Evolutionary conservation across 2,888 invertebrate species (phyloP).

Genomic region (Lepidocyrtinus sp.): DNA sequence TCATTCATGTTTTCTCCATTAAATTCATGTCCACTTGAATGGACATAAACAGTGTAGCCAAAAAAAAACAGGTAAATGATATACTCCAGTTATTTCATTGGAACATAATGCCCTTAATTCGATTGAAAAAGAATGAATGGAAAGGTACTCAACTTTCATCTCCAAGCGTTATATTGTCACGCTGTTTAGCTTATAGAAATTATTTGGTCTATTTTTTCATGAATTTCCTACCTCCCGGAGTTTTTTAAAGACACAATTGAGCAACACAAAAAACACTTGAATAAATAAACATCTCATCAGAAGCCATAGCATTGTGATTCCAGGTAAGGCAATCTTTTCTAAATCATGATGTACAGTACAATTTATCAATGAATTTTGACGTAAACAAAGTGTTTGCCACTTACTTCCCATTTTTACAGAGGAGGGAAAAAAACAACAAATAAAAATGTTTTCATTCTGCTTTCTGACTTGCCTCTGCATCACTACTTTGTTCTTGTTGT

Average conservation of each 20-base stretch:
- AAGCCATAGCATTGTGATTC: neutral
- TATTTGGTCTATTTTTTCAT: neutral
- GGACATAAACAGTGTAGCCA: neutral
- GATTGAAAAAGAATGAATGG: no score
- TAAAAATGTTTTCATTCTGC: no score
- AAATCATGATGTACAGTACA: constrained; percentile 30
- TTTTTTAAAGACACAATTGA: neutral
- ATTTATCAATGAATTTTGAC: constrained; percentile 57
- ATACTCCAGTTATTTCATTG: no score
- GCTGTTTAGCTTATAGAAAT: neutral
- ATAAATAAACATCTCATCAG: neutral
- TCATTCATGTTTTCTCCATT: neutral
- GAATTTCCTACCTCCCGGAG: neutral
- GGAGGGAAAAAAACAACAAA: neutral
- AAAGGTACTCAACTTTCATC: neutral
- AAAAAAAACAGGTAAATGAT: neutral
- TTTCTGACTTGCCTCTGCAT: no score
- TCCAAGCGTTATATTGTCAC: neutral
- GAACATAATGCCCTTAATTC: no score
- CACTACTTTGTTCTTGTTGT: no score
- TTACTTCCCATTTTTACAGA: constrained; percentile 31
- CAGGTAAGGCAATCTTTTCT: no score
- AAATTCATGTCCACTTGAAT: neutral
- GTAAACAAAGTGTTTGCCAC: constrained; percentile 57
- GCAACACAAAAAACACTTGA: neutral